Evolutionary conservation across 2,888 invertebrate species (phyloP).

Genomic region (Xanthorhoe spadicearia): DNA sequence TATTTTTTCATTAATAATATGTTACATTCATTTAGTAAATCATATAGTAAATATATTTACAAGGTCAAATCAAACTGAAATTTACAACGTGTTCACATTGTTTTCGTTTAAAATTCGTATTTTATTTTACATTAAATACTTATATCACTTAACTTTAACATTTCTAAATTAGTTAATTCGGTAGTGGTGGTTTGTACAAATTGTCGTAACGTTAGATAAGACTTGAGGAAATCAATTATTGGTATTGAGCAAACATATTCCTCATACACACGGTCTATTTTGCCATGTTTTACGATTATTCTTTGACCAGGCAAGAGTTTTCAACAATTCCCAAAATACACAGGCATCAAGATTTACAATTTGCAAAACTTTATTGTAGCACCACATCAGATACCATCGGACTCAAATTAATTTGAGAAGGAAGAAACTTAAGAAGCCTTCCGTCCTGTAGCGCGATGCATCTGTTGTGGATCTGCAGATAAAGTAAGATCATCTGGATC

Average conservation of each 20-base stretch:
- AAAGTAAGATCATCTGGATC: slow-evolving; percentile 12
- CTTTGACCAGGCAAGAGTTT: slow-evolving; percentile 12
- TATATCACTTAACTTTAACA: slow-evolving; percentile 81
- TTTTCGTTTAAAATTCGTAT: slow-evolving; percentile 83
- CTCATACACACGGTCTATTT: slow-evolving; percentile 17
- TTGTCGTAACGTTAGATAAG: slow-evolving; percentile 57
- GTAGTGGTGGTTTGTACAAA: slow-evolving; percentile 68
- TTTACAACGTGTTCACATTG: slow-evolving; percentile 77
- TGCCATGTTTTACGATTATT: slow-evolving; percentile 13
- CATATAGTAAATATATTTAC: slow-evolving; percentile 85
- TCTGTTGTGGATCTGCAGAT: slow-evolving; percentile 1
- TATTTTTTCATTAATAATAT: slow-evolving; percentile 84
- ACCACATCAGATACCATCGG: slow-evolving; percentile 11
- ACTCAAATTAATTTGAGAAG: not conserved
- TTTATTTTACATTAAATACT: slow-evolving; percentile 73
- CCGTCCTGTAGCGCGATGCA: not conserved
- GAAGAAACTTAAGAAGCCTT: slow-evolving; percentile 1
- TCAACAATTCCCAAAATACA: slow-evolving; percentile 31
- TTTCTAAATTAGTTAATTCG: slow-evolving; percentile 74
- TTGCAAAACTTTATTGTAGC: slow-evolving; percentile 13
- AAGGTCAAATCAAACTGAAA: slow-evolving; percentile 81
- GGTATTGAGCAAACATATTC: slow-evolving; percentile 35
- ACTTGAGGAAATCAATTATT: slow-evolving; percentile 29
- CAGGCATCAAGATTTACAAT: slow-evolving; percentile 16
- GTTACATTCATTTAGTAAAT: slow-evolving; percentile 84